Evolutionary conservation across 2,888 invertebrate species (phyloP), one percentile per base, ranked within the genome.

Genomic region (Tetragnatha montana): DNA sequence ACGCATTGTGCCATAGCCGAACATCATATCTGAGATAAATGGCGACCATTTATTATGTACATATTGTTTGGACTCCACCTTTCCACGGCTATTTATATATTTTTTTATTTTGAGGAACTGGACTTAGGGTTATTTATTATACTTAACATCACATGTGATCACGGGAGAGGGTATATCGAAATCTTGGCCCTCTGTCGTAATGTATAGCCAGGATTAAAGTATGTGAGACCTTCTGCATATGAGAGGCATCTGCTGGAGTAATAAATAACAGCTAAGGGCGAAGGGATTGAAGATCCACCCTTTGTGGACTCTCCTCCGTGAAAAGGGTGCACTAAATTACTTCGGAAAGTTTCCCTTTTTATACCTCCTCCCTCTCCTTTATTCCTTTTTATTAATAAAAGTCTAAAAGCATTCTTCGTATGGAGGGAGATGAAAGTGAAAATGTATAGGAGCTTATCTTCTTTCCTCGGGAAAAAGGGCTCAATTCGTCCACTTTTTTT

Each of bases 61-160:
- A 85, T 85, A 85, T 85, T 85, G 85, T 85, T 85, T 79, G 85
- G 70, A 79, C 75, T 50, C 75, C 70, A 78, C 78, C 85, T 78
- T 83, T 83, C 78, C 70, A 50, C 70, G 17, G 71, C 69, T 60
- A 60, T 35, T 51, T 73, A 35, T 35, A 35, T 35, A 73, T 50
- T 82, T 73, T 73, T 81, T 82, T n/a, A n/a, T 73, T 81, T 82
- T 73, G 60, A 68, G 70, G 22, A 85, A 85, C 50, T 85, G 85
- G 85, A 85, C 85, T 85, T 78, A 70, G 70, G 51, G 85, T 85
- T 85, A 85, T 85, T 85, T 85, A 85, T 85, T 85, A 85, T 71
- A 71, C 85, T 85, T 85, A 85, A 71, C 85, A 78, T 70, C 70
- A 49, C 49, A 60, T 60, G 60, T 22, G 49, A 21, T 17, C 22